phyloP scores from a whole-genome alignment of 1,140 invertebrate species.

The Drosophila mojavensis region DNA sequence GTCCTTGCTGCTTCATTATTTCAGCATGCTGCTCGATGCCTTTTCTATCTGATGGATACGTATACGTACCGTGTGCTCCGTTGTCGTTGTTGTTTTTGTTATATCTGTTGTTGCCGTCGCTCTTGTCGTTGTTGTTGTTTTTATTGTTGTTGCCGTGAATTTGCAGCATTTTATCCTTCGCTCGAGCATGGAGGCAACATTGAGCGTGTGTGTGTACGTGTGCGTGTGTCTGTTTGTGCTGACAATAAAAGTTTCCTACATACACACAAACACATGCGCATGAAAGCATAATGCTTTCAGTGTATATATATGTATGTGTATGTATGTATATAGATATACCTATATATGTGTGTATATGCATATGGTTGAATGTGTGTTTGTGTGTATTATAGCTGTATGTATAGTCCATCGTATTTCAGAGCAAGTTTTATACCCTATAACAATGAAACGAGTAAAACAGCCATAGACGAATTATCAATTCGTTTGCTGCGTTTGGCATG shows the following conservation, averaged over 20 bases:
- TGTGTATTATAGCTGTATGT: conserved; percentile 53
- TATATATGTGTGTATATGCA: conserved; percentile 21
- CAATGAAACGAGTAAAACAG: conserved; percentile 35
- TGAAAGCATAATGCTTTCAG: conserved; percentile 72
- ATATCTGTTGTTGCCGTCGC: conserved; percentile 5
- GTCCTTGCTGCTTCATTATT: conserved; percentile 82
- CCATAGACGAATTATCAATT: conserved; percentile 11
- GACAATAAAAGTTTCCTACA: conserved; percentile 80
- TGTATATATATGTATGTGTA: conserved; percentile 23
- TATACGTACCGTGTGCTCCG: conserved; percentile 75
- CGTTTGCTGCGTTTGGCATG: background rate
- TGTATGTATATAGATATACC: conserved; percentile 7
- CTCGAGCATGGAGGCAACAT: conserved; percentile 58
- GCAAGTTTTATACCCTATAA: conserved; percentile 71
- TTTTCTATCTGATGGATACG: conserved; percentile 82
- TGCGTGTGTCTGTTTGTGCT: conserved; percentile 69
- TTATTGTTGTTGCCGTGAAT: conserved; percentile 73
- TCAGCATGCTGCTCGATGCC: conserved; percentile 81
- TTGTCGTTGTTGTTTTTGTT: conserved; percentile 25
- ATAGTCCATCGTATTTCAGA: conserved; percentile 74
- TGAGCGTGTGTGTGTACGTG: conserved; percentile 23
- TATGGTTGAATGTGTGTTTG: conserved; percentile 41
- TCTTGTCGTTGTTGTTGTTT: conserved; percentile 29
- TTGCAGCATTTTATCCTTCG: conserved; percentile 81
- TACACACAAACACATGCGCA: conserved; percentile 53